These are phyloP conservation scores for Sesamia inferens DNA, from an alignment of 2,888 invertebrate genomes.

Conservation along the genomic window DNA sequence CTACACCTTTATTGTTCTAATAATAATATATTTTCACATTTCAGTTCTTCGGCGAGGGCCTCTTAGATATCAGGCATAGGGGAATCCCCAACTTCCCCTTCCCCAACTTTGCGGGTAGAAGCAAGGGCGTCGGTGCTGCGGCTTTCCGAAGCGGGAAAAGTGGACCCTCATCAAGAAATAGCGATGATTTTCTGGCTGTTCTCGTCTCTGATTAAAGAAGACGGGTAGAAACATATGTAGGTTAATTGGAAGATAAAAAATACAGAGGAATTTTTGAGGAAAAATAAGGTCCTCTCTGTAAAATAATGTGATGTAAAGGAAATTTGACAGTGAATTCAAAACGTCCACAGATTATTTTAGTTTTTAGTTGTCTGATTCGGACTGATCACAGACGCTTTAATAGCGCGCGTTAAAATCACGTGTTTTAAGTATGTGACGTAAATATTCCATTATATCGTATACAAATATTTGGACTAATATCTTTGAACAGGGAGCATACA, in stretches of 20 bases:
- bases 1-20: not conserved
- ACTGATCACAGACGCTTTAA: not conserved
- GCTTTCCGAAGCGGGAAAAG: slow-evolving; percentile 76
- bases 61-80: slow-evolving; percentile 82
- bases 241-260: not conserved
- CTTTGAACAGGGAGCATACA: not conserved
- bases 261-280: not conserved
- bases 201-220: slow-evolving; percentile 77
- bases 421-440: too few species aligned
- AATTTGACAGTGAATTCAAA: not conserved
- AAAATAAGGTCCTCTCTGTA: not conserved
- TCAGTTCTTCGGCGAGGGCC: slow-evolving; percentile 81
- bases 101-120: slow-evolving; percentile 74
- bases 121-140: slow-evolving; percentile 78
- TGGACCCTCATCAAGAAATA: slow-evolving; percentile 64
- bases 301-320: not conserved
- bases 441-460: not conserved
- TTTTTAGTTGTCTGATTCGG: not conserved
- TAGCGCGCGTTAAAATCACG: not conserved
- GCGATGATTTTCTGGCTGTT: slow-evolving; percentile 80
- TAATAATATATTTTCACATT: slow-evolving; percentile 10
- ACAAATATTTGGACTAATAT: not conserved
- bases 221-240: not conserved
- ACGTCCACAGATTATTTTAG: not conserved
- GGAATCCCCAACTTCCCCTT: slow-evolving; percentile 83